Percentiles rank a stretch among this genome's conserved stretches.
phyloP scores from a whole-genome alignment of 2,113 vertebrate species.

The Ranitomeya variabilis region DNA sequence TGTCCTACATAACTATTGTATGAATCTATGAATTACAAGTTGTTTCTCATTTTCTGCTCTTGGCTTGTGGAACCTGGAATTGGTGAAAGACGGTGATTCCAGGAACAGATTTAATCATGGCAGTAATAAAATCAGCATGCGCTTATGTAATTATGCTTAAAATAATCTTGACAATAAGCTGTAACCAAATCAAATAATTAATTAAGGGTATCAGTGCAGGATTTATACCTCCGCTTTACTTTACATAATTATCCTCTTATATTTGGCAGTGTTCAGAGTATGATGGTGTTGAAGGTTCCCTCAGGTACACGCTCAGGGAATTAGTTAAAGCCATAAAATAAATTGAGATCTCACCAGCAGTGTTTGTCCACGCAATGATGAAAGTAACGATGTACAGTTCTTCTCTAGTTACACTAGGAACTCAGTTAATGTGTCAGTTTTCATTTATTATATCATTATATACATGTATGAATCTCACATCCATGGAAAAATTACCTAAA shows the following conservation, averaged over 20 bases:
- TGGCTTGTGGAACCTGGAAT: slow-evolving; percentile 14
- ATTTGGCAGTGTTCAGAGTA: not conserved
- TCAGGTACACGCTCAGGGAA: slow-evolving; percentile 8
- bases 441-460: not conserved
- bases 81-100: slow-evolving; percentile 21
- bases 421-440: not conserved
- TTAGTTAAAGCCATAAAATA: not conserved
- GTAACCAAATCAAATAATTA: slow-evolving; percentile 48
- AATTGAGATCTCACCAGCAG: not conserved
- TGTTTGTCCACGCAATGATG: not conserved
- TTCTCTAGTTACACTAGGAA: not conserved
- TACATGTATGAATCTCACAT: not conserved
- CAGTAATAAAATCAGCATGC: slow-evolving; percentile 32
- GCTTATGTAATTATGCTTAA: slow-evolving; percentile 41
- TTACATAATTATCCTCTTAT: slow-evolving; percentile 47
- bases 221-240: slow-evolving; percentile 52
- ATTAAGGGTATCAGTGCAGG: slow-evolving; percentile 33
- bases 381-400: not conserved
- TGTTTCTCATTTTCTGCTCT: not conserved
- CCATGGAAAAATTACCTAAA: not conserved
- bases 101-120: slow-evolving; percentile 40
- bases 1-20: not conserved
- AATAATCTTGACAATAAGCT: slow-evolving; percentile 51
- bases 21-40: not conserved
- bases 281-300: slow-evolving; percentile 8